Percentiles rank a stretch among this genome's conserved stretches.
phyloP scores from a whole-genome alignment of 2,113 vertebrate genomes.

The Zapornia atra region DNA sequence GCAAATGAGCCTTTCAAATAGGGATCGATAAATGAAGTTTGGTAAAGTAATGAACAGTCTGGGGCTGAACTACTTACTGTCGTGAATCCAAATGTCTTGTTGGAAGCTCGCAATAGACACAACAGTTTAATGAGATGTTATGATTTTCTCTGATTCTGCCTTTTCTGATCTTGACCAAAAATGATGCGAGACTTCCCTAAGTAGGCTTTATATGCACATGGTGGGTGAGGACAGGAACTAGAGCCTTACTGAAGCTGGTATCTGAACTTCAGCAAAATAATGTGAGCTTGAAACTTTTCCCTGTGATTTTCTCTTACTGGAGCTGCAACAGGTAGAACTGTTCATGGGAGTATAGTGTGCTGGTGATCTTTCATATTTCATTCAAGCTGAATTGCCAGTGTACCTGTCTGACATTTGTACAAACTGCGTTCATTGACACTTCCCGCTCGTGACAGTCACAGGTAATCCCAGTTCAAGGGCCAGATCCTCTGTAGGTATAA shows the following conservation, averaged over 20 bases:
- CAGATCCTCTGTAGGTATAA: background rate
- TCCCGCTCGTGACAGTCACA: background rate
- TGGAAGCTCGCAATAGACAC: background rate
- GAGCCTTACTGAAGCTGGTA: background rate
- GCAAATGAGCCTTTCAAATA: background rate
- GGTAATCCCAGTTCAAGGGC: slow-evolving; percentile 27
- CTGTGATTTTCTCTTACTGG: background rate
- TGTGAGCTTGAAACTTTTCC: background rate
- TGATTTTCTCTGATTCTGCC: background rate
- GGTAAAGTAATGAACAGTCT: background rate
- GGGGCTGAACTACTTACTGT: background rate
- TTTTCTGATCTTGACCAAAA: background rate
- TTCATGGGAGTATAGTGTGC: background rate
- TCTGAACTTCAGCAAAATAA: background rate
- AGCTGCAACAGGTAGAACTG: background rate
- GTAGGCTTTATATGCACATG: background rate
- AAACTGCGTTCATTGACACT: background rate
- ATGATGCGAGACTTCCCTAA: background rate
- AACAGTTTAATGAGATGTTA: background rate
- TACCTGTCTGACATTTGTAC: background rate
- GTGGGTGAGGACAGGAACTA: background rate
- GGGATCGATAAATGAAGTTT: background rate
- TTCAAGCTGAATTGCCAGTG: background rate
- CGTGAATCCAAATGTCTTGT: background rate
- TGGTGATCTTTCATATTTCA: background rate